A percentile compares a stretch with the other conserved stretches of the same genome.
phyloP scores from a whole-genome alignment of 2,797 vertebrate genomes.

The Oophaga sylvatica region DNA sequence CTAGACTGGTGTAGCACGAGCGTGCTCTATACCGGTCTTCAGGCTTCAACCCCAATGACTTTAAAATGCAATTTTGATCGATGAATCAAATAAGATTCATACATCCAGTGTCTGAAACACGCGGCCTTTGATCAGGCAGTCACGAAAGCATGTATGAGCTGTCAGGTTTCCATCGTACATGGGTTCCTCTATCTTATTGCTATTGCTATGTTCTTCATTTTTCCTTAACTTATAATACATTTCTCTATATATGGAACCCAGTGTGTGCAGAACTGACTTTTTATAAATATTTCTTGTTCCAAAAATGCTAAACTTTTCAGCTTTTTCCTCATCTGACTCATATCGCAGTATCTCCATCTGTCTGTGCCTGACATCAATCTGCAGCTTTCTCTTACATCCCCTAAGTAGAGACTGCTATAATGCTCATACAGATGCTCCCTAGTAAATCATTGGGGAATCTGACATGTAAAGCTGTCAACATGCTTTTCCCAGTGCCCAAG shows the following conservation, averaged over 20 bases:
- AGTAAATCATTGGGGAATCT: slow-evolving; percentile 16
- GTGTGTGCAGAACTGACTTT: background rate
- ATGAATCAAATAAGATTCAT: too few relatives aligned
- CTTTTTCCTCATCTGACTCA: background rate
- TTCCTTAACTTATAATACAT: background rate
- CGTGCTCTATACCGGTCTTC: too few relatives aligned
- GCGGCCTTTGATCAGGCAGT: too few relatives aligned
- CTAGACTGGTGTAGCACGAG: too few relatives aligned
- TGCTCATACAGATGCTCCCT: slow-evolving; percentile 22
- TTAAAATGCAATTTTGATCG: too few relatives aligned
- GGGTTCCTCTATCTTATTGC: too few relatives aligned
- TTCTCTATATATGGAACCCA: background rate
- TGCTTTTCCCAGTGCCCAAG: slow-evolving; percentile 14
- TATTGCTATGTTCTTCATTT: background rate
- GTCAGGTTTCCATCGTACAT: too few relatives aligned
- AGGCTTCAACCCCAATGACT: too few relatives aligned
- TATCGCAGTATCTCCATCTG: slow-evolving; percentile 18
- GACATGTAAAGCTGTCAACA: slow-evolving; percentile 47
- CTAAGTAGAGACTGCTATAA: slow-evolving; percentile 33
- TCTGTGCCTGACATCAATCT: background rate
- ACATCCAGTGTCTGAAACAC: too few relatives aligned
- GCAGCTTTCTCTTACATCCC: slow-evolving; percentile 1
- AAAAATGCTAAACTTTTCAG: background rate
- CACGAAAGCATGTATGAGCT: too few relatives aligned
- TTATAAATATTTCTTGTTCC: background rate